These are phyloP conservation scores for Catostomus latipinnis DNA, from an alignment of 2,797 vertebrate genomes.

Conservation along the genomic window DNA sequence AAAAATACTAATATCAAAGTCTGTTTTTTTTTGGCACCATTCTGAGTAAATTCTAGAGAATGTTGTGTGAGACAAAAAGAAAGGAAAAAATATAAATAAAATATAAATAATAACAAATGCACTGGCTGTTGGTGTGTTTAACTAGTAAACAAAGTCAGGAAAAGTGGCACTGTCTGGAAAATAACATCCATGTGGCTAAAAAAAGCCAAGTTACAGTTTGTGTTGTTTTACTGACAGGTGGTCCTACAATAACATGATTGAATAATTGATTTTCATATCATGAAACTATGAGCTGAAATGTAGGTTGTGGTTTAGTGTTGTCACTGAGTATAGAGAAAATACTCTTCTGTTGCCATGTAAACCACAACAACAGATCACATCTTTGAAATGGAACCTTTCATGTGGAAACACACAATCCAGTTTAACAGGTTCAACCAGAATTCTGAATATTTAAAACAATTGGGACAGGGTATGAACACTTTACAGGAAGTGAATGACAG, in stretches of 20 bases:
- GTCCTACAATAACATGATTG: too few species aligned
- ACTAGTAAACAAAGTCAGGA: conserved; percentile 27
- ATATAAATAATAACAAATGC: conserved; percentile 9
- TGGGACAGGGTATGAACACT: background rate
- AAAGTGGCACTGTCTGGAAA: background rate
- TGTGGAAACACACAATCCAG: background rate
- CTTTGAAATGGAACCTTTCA: background rate
- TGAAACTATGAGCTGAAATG: background rate
- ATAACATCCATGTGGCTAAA: conserved; percentile 26
- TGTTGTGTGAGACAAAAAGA: background rate
- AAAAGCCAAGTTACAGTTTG: background rate
- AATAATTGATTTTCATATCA: background rate
- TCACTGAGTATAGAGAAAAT: background rate
- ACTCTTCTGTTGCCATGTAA: conserved; percentile 7
- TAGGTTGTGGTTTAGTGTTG: background rate
- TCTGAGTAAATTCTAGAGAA: too few species aligned
- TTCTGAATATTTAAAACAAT: background rate
- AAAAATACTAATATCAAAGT: too few species aligned
- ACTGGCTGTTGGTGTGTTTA: conserved; percentile 11
- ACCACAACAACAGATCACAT: background rate
- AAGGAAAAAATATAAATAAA: background rate
- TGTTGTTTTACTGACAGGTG: too few species aligned
- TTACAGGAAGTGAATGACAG: conserved; percentile 18
- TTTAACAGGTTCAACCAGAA: background rate
- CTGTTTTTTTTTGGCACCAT: too few species aligned